phyloP scores from a whole-genome alignment of 2,797 vertebrate species.

The Acestrorhynchus altus region DNA sequence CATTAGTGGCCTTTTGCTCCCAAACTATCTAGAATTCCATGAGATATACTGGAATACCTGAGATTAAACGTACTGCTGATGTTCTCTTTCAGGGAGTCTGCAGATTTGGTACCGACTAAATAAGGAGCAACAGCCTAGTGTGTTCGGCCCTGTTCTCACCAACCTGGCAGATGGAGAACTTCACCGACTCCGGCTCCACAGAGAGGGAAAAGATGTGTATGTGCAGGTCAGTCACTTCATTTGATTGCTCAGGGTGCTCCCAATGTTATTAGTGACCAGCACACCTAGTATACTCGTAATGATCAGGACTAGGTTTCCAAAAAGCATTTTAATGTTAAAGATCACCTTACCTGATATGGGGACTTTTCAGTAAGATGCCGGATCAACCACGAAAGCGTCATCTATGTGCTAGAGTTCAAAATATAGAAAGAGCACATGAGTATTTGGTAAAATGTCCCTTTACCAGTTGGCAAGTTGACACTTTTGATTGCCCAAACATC shows the following conservation, averaged over 20 bases:
- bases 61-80: conserved; percentile 8
- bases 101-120: conserved; percentile 84
- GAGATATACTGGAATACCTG: not conserved
- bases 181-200: conserved; percentile 82
- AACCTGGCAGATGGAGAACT: conserved; percentile 83
- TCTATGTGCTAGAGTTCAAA: no score
- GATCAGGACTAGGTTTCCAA: not conserved
- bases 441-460: no score
- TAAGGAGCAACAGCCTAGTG: conserved; percentile 75
- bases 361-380: no score
- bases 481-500: no score
- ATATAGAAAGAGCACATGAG: no score
- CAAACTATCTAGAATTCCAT: not conserved
- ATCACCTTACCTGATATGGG: no score
- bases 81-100: conserved; percentile 81
- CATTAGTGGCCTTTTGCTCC: not conserved
- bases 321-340: not conserved
- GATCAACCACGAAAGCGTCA: no score
- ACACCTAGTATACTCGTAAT: not conserved
- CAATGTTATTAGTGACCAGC: not conserved
- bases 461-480: no score
- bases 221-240: conserved; percentile 77
- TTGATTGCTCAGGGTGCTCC: not conserved
- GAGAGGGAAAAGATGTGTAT: conserved; percentile 81
- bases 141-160: conserved; percentile 79